These are phyloP conservation scores for Oncorhynchus masou DNA, from an alignment of 2,113 vertebrate species.

Conservation along the genomic window DNA sequence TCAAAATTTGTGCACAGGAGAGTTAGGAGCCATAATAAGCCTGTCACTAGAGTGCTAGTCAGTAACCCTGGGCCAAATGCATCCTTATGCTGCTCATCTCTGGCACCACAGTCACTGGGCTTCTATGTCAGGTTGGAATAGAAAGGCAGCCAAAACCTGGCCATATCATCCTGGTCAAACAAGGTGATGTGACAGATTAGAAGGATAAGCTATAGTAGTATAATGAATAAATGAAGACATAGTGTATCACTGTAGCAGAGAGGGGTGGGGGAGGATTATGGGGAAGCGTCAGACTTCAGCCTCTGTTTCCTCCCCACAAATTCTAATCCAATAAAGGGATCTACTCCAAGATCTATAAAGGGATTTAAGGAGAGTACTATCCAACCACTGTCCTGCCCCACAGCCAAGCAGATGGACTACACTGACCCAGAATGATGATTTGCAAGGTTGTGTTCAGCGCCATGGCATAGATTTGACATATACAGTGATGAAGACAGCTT, in stretches of 20 bases:
- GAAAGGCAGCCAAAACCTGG: slow-evolving; percentile 1
- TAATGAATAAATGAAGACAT: too few species aligned
- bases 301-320: neutral
- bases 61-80: slow-evolving; percentile 25
- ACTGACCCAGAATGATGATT: too few species aligned
- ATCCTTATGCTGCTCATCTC: slow-evolving; percentile 46
- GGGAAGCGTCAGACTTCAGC: slow-evolving; percentile 21
- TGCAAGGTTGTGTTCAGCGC: too few species aligned
- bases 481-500: too few species aligned
- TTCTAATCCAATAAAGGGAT: slow-evolving; percentile 61
- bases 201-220: too few species aligned
- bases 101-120: slow-evolving; percentile 6
- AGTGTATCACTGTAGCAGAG: neutral
- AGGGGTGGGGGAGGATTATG: slow-evolving; percentile 4
- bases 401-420: too few species aligned
- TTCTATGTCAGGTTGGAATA: neutral
- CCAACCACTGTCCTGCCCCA: too few species aligned
- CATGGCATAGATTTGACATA: too few species aligned
- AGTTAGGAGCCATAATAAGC: slow-evolving; percentile 22
- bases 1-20: too few species aligned
- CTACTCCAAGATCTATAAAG: neutral
- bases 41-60: slow-evolving; percentile 35
- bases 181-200: too few species aligned
- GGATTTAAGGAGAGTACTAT: too few species aligned
- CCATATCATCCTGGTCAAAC: neutral